A percentile compares a stretch with the other conserved stretches of the same genome.
These are phyloP conservation scores for Rhinichthys osculus DNA, from an alignment of 2,797 vertebrate genomes.

Conservation along the genomic window DNA sequence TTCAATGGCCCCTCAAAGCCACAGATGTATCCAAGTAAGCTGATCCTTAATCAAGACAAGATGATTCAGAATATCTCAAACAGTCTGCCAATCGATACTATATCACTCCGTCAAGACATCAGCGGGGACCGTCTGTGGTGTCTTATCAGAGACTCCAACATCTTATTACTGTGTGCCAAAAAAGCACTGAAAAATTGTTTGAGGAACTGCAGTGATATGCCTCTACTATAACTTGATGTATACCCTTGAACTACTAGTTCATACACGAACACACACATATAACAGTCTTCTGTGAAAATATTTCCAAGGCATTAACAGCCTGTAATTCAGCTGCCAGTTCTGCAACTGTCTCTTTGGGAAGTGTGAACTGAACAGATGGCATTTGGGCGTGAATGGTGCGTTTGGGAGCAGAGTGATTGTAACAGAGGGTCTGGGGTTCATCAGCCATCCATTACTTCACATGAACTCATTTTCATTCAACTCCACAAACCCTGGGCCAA, in stretches of 20 bases:
- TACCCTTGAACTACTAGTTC: constrained; percentile 50
- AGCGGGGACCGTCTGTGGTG: constrained; percentile 38
- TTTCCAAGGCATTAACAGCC: constrained; percentile 54
- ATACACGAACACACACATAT: constrained; percentile 31
- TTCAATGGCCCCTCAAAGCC: not conserved
- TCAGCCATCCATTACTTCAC: constrained; percentile 47
- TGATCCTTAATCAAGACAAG: constrained; percentile 34
- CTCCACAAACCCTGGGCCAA: constrained; percentile 26
- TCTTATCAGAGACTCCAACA: constrained; percentile 43
- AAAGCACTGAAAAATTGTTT: constrained; percentile 41
- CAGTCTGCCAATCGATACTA: constrained; percentile 50
- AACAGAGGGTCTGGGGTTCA: constrained; percentile 55
- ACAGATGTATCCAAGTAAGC: constrained; percentile 23
- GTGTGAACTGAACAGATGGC: constrained; percentile 62
- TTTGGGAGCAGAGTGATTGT: constrained; percentile 54
- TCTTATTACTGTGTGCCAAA: constrained; percentile 39
- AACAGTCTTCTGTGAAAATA: constrained; percentile 44
- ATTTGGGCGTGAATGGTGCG: constrained; percentile 52
- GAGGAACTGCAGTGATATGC: constrained; percentile 41
- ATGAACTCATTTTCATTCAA: constrained; percentile 54
- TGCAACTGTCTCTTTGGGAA: constrained; percentile 56
- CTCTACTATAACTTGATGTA: constrained; percentile 53
- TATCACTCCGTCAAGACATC: constrained; percentile 48
- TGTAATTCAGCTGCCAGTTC: constrained; percentile 56
- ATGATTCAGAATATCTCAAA: constrained; percentile 46